phyloP scores from a whole-genome alignment of 2,113 vertebrate species.

The Isurus oxyrinchus region DNA sequence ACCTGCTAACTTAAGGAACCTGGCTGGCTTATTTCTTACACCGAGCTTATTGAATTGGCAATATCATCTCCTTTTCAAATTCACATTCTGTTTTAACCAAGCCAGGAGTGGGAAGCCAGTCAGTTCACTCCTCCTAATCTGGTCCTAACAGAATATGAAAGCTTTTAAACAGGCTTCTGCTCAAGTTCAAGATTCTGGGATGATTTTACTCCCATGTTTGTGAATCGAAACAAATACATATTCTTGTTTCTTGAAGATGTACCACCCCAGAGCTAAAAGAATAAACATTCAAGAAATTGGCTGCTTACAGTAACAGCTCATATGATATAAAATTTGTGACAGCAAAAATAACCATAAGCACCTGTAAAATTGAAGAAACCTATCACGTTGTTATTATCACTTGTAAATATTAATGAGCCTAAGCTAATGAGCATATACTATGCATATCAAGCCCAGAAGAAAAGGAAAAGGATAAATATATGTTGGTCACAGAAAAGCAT shows the following conservation, averaged over 20 bases:
- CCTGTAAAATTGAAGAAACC: neutral
- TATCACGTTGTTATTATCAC: neutral
- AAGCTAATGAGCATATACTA: too few species aligned
- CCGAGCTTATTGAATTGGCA: too few species aligned
- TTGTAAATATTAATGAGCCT: neutral
- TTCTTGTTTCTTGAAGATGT: neutral
- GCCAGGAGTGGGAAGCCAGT: too few species aligned
- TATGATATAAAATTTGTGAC: neutral
- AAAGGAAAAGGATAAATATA: neutral
- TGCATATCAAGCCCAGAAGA: neutral
- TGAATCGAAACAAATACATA: neutral
- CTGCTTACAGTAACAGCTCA: neutral
- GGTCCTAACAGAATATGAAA: neutral
- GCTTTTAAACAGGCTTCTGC: neutral
- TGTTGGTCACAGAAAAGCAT: neutral
- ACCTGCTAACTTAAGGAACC: too few species aligned
- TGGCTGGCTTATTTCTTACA: too few species aligned
- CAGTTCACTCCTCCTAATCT: too few species aligned
- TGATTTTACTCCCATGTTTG: neutral
- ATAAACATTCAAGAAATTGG: neutral
- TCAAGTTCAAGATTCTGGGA: neutral
- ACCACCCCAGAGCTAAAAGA: neutral
- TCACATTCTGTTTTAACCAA: too few species aligned
- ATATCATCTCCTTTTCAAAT: too few species aligned
- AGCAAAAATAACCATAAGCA: conserved; percentile 14